Conservation (phyloP, 2,113 vertebrate genomes). For the Polypterus senegalus region DNA sequence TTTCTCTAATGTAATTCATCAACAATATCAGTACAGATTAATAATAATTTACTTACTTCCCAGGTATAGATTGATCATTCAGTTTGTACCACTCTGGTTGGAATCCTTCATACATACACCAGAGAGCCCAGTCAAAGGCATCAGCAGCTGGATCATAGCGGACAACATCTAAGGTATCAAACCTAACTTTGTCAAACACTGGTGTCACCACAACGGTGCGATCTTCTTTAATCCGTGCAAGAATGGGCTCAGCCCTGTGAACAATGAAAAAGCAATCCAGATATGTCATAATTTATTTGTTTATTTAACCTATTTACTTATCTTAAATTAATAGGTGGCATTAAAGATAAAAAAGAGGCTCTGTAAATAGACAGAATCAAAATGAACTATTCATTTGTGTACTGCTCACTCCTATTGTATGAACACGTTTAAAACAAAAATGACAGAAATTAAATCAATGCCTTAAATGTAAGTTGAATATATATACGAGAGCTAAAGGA, state of each 20-base stretch:
- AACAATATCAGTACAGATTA: neutral
- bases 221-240: slow-evolving; percentile 46
- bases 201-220: slow-evolving; percentile 42
- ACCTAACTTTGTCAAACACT: slow-evolving; percentile 44
- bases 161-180: slow-evolving; percentile 28
- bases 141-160: slow-evolving; percentile 11
- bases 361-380: no score
- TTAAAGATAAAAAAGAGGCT: no score
- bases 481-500: no score
- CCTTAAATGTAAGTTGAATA: no score
- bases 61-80: slow-evolving; percentile 35
- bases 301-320: no score
- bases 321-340: no score
- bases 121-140: slow-evolving; percentile 47
- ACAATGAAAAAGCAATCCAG: neutral
- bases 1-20: no score
- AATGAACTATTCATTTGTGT: no score
- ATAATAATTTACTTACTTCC: slow-evolving; percentile 37
- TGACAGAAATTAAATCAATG: no score
- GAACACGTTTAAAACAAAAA: no score
- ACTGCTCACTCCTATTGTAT: no score
- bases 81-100: slow-evolving; percentile 41
- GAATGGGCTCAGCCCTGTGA: slow-evolving; percentile 45
- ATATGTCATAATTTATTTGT: no score
- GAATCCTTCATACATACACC: slow-evolving; percentile 47